phyloP scores from a whole-genome alignment of 2,113 vertebrate genomes.

The Ranitomeya imitator region DNA sequence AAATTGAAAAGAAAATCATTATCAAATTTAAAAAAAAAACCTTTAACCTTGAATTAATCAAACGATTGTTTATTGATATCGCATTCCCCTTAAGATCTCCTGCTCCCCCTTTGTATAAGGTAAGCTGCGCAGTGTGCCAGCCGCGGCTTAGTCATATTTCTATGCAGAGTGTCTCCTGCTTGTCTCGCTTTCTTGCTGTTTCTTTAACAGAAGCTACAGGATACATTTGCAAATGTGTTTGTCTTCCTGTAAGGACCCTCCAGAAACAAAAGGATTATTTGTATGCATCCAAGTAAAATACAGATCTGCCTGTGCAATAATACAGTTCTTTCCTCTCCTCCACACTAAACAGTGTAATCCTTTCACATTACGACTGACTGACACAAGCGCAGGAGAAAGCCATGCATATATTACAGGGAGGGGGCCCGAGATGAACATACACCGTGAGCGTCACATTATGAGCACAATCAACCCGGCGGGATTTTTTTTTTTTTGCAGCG shows the following conservation, averaged over 20 bases:
- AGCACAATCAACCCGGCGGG: not conserved
- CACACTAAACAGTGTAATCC: conserved; percentile 47
- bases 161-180: not conserved
- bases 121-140: not conserved
- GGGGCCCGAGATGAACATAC: not conserved
- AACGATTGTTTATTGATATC: too few relatives aligned
- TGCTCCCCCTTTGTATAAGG: not conserved
- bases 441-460: not conserved
- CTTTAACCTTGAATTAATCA: too few relatives aligned
- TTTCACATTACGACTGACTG: conserved; percentile 45
- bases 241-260: conserved; percentile 40
- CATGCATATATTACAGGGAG: not conserved
- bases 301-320: conserved; percentile 40
- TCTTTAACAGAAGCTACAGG: conserved; percentile 20
- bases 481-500: not conserved
- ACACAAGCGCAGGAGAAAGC: conserved; percentile 14
- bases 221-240: conserved; percentile 27
- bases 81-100: too few relatives aligned
- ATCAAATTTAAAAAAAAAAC: too few relatives aligned
- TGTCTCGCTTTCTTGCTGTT: not conserved
- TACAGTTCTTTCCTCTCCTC: conserved; percentile 45
- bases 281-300: conserved; percentile 48
- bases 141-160: not conserved
- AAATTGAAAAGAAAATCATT: too few relatives aligned
- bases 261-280: conserved; percentile 51